Conservation (phyloP, 2,888 invertebrate species). For the Polyploca ridens region DNA sequence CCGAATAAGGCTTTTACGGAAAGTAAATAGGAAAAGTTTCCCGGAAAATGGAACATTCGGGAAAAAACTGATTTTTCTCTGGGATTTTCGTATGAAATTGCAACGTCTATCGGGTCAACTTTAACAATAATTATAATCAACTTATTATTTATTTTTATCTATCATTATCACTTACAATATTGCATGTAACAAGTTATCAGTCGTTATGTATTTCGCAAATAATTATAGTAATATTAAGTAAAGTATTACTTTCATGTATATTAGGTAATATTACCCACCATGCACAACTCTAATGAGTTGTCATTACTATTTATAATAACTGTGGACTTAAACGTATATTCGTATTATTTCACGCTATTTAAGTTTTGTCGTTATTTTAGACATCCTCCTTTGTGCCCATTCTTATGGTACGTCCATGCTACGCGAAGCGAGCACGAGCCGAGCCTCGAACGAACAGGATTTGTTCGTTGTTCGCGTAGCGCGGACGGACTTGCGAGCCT, state of each 20-base stretch:
- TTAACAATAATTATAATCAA: too few relatives aligned
- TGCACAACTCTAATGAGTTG: constrained; percentile 6
- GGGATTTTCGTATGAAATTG: too few relatives aligned
- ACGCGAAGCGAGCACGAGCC: too few relatives aligned
- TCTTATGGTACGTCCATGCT: too few relatives aligned
- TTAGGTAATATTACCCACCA: constrained; percentile 12
- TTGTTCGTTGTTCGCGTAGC: too few relatives aligned
- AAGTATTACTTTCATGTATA: neutral
- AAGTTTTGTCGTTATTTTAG: neutral
- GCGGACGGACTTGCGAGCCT: too few relatives aligned
- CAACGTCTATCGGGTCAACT: too few relatives aligned
- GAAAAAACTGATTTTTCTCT: too few relatives aligned
- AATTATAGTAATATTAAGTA: neutral
- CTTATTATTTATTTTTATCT: neutral
- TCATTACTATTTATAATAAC: constrained; percentile 1
- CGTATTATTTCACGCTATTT: constrained; percentile 7
- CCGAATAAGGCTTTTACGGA: too few relatives aligned
- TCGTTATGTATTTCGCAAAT: constrained; percentile 1
- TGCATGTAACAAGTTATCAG: neutral
- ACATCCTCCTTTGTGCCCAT: neutral
- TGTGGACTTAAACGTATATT: neutral
- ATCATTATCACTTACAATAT: neutral
- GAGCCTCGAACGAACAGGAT: too few relatives aligned
- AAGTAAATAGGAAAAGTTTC: too few relatives aligned
- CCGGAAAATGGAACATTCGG: too few relatives aligned